Evolutionary conservation across 2,113 vertebrate genomes (phyloP).

Genomic region (Scomber colias): DNA sequence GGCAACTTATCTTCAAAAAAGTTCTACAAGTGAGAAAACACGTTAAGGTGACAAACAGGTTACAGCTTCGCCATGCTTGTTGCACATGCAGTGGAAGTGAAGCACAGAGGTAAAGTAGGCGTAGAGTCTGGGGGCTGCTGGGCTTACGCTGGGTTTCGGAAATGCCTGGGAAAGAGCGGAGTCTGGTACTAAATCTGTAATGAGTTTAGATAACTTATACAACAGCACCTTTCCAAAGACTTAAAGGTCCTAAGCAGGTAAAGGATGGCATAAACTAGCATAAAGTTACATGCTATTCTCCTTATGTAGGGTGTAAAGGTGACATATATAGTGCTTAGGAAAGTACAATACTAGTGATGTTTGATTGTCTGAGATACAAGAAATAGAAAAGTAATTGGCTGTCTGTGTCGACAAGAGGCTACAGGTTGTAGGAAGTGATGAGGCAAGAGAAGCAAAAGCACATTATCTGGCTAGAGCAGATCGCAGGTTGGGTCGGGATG

Average conservation of each 20-base stretch:
- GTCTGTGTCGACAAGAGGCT: slow-evolving; percentile 69
- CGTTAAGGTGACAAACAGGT: slow-evolving; percentile 53
- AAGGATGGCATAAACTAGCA: slow-evolving; percentile 65
- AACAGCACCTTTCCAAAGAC: slow-evolving; percentile 21
- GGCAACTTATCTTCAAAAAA: slow-evolving; percentile 59
- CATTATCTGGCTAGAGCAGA: slow-evolving; percentile 51
- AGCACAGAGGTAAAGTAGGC: slow-evolving; percentile 75
- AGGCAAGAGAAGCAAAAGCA: slow-evolving; percentile 68
- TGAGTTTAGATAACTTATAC: slow-evolving; percentile 34
- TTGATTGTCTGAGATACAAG: slow-evolving; percentile 81
- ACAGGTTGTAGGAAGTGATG: slow-evolving; percentile 62
- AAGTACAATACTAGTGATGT: slow-evolving; percentile 72
- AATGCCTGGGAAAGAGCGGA: slow-evolving; percentile 29
- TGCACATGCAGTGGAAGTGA: slow-evolving; percentile 79
- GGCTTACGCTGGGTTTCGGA: slow-evolving; percentile 44
- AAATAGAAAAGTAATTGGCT: slow-evolving; percentile 65
- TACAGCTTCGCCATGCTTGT: slow-evolving; percentile 75
- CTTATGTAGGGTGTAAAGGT: slow-evolving; percentile 44
- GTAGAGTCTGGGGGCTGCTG: slow-evolving; percentile 49
- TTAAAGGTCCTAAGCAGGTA: slow-evolving; percentile 43
- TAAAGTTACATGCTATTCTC: slow-evolving; percentile 65
- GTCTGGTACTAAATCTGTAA: slow-evolving; percentile 54
- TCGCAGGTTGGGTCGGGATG: slow-evolving; percentile 49
- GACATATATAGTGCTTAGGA: slow-evolving; percentile 66
- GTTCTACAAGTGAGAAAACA: slow-evolving; percentile 68